These are phyloP conservation scores for Eupeodes latifasciatus DNA, from an alignment of 2,888 invertebrate species.

Conservation along the genomic window DNA sequence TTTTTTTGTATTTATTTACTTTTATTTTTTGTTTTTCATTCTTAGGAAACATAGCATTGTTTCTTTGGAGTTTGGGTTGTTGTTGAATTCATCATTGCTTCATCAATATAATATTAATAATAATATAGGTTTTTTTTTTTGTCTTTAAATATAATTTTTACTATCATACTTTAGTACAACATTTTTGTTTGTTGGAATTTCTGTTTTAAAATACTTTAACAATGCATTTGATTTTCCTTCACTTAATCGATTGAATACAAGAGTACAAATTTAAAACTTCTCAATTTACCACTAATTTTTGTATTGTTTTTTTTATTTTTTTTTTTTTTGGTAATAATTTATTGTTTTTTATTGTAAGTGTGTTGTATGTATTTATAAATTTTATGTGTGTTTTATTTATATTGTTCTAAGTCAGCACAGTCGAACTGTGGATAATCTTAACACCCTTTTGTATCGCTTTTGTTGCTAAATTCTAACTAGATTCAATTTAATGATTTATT, in stretches of 20 bases:
- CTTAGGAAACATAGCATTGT: conserved; percentile 74
- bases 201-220: conserved; percentile 55
- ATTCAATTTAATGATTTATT: conserved; percentile 36
- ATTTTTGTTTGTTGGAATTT: conserved; percentile 38
- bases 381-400: conserved; percentile 37
- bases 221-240: conserved; percentile 44
- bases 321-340: conserved; percentile 12
- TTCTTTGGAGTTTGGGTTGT: conserved; percentile 74
- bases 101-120: conserved; percentile 53
- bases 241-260: conserved; percentile 70
- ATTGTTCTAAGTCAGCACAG: conserved; percentile 70
- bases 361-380: conserved; percentile 41
- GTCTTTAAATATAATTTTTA: conserved; percentile 61
- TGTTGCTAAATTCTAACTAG: conserved; percentile 68
- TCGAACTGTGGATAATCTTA: conserved; percentile 27
- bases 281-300: conserved; percentile 57
- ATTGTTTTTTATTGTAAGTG: conserved; percentile 33
- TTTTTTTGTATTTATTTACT: conserved; percentile 49
- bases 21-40: conserved; percentile 55
- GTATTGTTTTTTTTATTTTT: conserved; percentile 27
- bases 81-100: conserved; percentile 61
- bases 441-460: conserved; percentile 42
- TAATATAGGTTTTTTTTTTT: conserved; percentile 43
- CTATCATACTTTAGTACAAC: conserved; percentile 62
- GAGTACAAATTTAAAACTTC: conserved; percentile 71